Percentiles rank a stretch among this genome's conserved stretches.
Evolutionary conservation across 64 coral and sea anemone genomes (phyloP).

Genomic region (Dendrophyllia cribrosa): DNA sequence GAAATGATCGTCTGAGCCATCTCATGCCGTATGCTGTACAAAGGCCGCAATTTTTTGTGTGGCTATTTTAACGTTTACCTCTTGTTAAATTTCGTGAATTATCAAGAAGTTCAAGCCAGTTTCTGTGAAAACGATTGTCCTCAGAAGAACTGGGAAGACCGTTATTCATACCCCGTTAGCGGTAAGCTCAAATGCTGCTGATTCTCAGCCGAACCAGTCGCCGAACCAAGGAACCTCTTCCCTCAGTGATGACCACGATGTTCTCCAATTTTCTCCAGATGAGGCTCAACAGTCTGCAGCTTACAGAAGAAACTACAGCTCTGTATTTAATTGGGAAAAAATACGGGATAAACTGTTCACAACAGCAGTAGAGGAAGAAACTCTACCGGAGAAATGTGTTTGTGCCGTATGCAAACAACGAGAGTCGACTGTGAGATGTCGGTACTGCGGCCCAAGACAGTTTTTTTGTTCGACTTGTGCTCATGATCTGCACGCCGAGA

Average conservation of each 20-base stretch:
- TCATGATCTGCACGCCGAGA: constrained; percentile 9
- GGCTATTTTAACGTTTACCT: background rate
- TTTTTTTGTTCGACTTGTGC: constrained; percentile 72
- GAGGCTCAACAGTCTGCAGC: constrained; percentile 1
- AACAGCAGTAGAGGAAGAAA: constrained; percentile 32
- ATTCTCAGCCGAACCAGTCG: background rate
- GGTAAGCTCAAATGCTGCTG: background rate
- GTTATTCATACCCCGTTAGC: constrained; percentile 28
- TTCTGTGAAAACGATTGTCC: constrained; percentile 16
- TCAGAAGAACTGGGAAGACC: constrained; percentile 39
- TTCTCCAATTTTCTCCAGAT: constrained; percentile 13
- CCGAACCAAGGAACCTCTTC: background rate
- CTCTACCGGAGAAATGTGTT: background rate
- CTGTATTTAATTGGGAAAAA: constrained; percentile 29
- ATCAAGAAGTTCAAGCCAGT: constrained; percentile 37
- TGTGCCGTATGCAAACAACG: constrained; percentile 33
- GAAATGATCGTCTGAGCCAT: background rate
- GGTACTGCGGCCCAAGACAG: constrained; percentile 73
- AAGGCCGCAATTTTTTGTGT: background rate
- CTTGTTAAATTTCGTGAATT: background rate
- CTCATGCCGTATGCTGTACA: background rate
- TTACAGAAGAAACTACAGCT: constrained; percentile 16
- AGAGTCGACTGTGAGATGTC: constrained; percentile 26
- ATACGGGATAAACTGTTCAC: background rate
- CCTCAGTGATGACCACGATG: background rate